Evolutionary conservation across 2,113 vertebrate species (phyloP), one percentile per base, ranked within the genome.

Genomic region (Melanostigma gelatinosum): DNA sequence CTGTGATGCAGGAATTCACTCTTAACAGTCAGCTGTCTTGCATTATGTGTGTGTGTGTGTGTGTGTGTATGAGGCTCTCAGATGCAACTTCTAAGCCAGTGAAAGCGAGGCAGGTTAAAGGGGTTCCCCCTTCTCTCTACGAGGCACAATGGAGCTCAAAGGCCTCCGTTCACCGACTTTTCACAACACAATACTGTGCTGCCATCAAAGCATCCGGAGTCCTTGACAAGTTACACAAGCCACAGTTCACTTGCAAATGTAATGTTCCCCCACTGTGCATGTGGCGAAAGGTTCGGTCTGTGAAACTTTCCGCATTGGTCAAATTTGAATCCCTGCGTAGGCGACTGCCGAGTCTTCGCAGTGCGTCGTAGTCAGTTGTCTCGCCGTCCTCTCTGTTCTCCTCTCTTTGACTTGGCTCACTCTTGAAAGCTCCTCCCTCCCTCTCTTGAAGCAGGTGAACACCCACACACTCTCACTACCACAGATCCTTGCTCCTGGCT

Each of bases 401-500:
- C 62, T 75, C 55, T 84, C 72, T 84, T 80, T 42, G 44, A 87
- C 83, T 89, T 67, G 42, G 70, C 84, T 82, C 62, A 75, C 72
- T 85, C 76, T 87, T 83, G 66, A 90, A 91, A 78, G 84, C 79
- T 78, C 58, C 61, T 69, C 20, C 36, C 8, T 48, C 15, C 15
- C 58, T 78, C 74, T 55, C 80, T 86, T 92, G 90, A 92, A 87
- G 87, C 89, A 85, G 90, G 85, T 91, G 90, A 92, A 91, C 90
- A 90, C 90, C 89, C 92, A 91, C 91, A 84, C 82, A 54, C 80
- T 88, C 82, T 78, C 84, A 66, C 78, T 85, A 82, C 52, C 83
- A 66, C 65, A 83, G 75, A 80, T 78, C 85, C 55, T 66, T 62
- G 74, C 85, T 88, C 80, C 78, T 87, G 80, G 89, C 88, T 88